A percentile compares a stretch with the other conserved stretches of the same genome.
These are phyloP conservation scores for Pasiphila rectangulata DNA, from an alignment of 2,888 invertebrate species.

Conservation along the genomic window DNA sequence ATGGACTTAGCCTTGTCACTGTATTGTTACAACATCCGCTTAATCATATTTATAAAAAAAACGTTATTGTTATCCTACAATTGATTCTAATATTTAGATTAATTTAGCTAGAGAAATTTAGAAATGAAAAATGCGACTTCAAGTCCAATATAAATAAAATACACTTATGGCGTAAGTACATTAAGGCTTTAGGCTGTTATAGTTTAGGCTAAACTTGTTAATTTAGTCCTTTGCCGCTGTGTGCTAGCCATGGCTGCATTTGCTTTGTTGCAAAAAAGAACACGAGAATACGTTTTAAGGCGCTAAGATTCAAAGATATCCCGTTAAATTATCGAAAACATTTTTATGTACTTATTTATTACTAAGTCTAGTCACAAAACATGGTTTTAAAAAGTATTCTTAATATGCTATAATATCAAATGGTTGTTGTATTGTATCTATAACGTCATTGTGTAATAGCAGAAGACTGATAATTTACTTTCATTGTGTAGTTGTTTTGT, in stretches of 20 bases:
- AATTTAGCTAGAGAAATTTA: constrained; percentile 20
- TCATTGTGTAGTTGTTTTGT: constrained; percentile 13
- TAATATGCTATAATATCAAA: neutral
- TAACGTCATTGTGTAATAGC: constrained; percentile 3
- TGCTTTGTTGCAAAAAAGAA: constrained; percentile 31
- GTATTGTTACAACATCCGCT: constrained; percentile 17
- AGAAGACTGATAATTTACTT: constrained; percentile 32
- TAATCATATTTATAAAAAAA: constrained; percentile 7
- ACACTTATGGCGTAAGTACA: constrained; percentile 26
- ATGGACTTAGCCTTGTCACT: constrained; percentile 10
- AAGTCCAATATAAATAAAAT: constrained; percentile 28
- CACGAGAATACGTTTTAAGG: neutral
- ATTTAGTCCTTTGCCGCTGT: constrained; percentile 38
- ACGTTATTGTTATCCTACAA: constrained; percentile 1
- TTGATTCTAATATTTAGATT: constrained; percentile 9
- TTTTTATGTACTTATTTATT: constrained; percentile 53
- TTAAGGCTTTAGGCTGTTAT: constrained; percentile 34
- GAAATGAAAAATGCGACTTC: constrained; percentile 12
- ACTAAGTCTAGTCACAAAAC: constrained; percentile 61
- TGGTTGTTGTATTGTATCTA: neutral
- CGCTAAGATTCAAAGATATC: constrained; percentile 49
- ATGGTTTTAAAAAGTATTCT: constrained; percentile 6
- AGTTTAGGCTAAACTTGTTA: constrained; percentile 34
- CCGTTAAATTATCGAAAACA: constrained; percentile 30
- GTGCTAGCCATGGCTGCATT: constrained; percentile 41